Conservation (phyloP, 2,888 invertebrate genomes). For the Agrochola lychnidis region DNA sequence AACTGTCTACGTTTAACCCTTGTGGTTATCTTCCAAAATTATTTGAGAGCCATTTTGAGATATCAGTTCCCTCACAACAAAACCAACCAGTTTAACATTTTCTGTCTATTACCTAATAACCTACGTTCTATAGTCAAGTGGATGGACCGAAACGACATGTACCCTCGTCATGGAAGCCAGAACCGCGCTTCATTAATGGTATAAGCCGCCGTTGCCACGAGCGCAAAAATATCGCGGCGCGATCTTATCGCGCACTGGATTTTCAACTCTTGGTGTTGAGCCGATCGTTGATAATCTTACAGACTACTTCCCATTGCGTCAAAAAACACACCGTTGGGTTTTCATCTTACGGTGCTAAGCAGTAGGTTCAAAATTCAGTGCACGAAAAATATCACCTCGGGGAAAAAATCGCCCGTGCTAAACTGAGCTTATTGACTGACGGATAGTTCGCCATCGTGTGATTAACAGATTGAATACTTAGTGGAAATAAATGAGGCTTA, state of each 20-base stretch:
- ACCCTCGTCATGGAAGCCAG: conserved; percentile 37
- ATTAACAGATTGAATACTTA: conserved; percentile 23
- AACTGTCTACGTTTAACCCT: not conserved
- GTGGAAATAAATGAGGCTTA: conserved; percentile 9
- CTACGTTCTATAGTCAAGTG: not conserved
- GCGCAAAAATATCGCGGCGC: no score
- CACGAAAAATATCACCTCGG: no score
- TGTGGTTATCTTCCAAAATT: not conserved
- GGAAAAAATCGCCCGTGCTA: no score
- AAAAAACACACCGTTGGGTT: no score
- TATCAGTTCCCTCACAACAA: not conserved
- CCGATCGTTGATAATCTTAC: no score
- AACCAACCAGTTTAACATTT: not conserved
- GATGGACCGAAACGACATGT: not conserved
- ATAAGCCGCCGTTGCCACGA: not conserved
- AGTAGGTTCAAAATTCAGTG: no score
- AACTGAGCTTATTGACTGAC: not conserved
- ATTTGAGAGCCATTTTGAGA: not conserved
- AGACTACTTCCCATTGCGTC: no score
- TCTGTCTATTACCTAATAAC: conserved; percentile 24
- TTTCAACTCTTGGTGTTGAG: no score
- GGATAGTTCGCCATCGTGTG: conserved; percentile 6
- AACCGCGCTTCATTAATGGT: conserved; percentile 22
- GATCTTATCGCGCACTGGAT: no score
- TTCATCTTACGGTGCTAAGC: no score